Percentiles rank a stretch among this genome's conserved stretches.
phyloP scores from a whole-genome alignment of 2,888 invertebrate genomes.

The Dioctria rufipes region DNA sequence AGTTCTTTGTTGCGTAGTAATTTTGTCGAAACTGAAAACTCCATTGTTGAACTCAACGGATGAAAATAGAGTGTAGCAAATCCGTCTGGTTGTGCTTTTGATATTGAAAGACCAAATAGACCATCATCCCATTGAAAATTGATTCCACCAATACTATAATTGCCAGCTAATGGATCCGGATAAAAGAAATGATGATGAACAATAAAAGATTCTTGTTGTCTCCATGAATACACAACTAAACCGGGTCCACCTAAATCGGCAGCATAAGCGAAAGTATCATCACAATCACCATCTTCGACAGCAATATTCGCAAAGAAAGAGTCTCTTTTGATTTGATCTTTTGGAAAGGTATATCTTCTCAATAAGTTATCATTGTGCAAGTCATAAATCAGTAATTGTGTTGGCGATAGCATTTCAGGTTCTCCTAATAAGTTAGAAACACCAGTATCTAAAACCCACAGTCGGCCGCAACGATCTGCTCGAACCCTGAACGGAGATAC shows the following conservation, averaged over 20 bases:
- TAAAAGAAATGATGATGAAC: slow-evolving; percentile 81
- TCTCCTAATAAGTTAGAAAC: slow-evolving; percentile 75
- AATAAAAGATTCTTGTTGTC: slow-evolving; percentile 81
- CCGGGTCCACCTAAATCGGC: slow-evolving; percentile 81
- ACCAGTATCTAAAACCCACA: slow-evolving; percentile 87
- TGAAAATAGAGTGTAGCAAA: slow-evolving; percentile 85
- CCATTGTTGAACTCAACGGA: slow-evolving; percentile 83
- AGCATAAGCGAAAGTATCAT: slow-evolving; percentile 81
- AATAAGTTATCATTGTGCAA: slow-evolving; percentile 79
- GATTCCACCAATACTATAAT: slow-evolving; percentile 80
- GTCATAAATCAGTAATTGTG: slow-evolving; percentile 81
- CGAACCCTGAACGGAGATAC: slow-evolving; percentile 82
- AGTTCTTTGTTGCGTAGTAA: slow-evolving; percentile 76
- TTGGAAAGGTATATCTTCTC: slow-evolving; percentile 78
- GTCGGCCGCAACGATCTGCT: slow-evolving; percentile 82
- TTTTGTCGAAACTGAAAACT: slow-evolving; percentile 82
- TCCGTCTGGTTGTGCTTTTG: slow-evolving; percentile 77
- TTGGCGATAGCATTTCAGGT: slow-evolving; percentile 73
- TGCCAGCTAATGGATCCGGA: slow-evolving; percentile 81
- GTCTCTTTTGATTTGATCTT: slow-evolving; percentile 77
- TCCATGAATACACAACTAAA: slow-evolving; percentile 84
- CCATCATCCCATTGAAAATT: slow-evolving; percentile 85
- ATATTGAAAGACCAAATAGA: slow-evolving; percentile 81
- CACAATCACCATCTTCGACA: slow-evolving; percentile 82
- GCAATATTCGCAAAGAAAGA: slow-evolving; percentile 85